A percentile compares a stretch with the other conserved stretches of the same genome.
These are phyloP conservation scores for Scatophagus argus DNA, from an alignment of 2,113 vertebrate genomes.

Conservation along the genomic window DNA sequence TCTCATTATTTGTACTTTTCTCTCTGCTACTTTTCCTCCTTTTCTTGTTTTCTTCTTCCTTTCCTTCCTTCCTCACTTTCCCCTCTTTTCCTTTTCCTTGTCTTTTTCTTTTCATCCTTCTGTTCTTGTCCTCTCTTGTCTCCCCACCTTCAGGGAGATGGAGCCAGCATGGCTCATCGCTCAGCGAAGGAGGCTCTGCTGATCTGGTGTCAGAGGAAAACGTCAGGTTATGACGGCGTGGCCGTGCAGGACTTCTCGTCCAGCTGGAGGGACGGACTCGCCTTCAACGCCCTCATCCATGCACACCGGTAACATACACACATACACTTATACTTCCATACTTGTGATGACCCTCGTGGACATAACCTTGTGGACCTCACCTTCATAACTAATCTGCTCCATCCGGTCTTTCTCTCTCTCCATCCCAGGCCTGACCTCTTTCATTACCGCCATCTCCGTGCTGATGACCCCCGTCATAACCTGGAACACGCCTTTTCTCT, in stretches of 20 bases:
- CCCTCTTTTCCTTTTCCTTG: neutral
- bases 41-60: neutral
- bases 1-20: too few species aligned
- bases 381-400: neutral
- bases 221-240: conserved; percentile 86
- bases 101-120: neutral
- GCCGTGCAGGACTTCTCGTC: conserved; percentile 89
- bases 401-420: neutral
- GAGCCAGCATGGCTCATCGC: conserved; percentile 82
- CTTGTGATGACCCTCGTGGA: too few species aligned
- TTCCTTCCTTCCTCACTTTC: neutral
- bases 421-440: conserved; percentile 89
- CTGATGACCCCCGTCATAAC: conserved; percentile 80
- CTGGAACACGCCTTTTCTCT: conserved; percentile 87
- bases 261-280: conserved; percentile 92
- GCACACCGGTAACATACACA: conserved; percentile 86
- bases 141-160: conserved; percentile 84
- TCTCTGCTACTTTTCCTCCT: neutral
- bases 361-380: too few species aligned
- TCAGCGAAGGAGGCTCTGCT: conserved; percentile 92
- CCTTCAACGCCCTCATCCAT: conserved; percentile 92
- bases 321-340: conserved; percentile 1
- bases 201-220: conserved; percentile 94
- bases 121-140: too few species aligned
- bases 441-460: conserved; percentile 82